Base-by-base conservation (phyloP, 2,797 vertebrate genomes). In the Coilia nasus region DNA sequence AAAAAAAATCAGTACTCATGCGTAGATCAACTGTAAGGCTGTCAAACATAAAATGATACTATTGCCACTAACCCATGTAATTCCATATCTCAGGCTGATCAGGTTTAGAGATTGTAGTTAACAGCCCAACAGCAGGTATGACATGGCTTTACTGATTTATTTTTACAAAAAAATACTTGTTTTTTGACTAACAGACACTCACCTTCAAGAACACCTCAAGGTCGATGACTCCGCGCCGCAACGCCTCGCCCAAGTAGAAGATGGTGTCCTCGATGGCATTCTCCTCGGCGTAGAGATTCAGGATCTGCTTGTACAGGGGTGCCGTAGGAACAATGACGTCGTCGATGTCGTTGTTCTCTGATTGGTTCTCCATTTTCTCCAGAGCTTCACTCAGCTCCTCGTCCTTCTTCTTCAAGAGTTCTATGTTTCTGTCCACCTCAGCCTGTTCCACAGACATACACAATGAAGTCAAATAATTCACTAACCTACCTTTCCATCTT, bases 241-340 rank as follows among this genome's bases (percentile, higher is more conserved):
- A 89, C 1, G 98, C 98, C 95, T 99, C 98, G 87, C 98, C 98
- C 90, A 99, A 94, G 90, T 99, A 99, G 94, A 99, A 99, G 90
- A 99, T 99, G 56, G 98, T 99, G 92, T 99, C 98, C 93, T 99
- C 98, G 85, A 99, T 99, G 82, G 98, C 98, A 75, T 99, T 99
- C 93, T 99, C 98, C 87, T 99, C 98, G 10, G 98, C 98, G 25
- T 99, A 99, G 47, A 99, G 96, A 93, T 99, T 99, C 83, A 99
- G 93, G 91, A 99, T 99, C 94, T 99, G 98, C 92, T 98, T 99
- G 94, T 99, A 99, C n/a, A 99, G 96, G 0, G 98, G 98, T 19
- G 98, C 98, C 0, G 98, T 99, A 71, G 98, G 98, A 85, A 99
- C 97, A 86, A 99, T 99, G 90, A 99, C 97, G 80, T 99, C 98